phyloP scores from a whole-genome alignment of 1,140 invertebrate species.

The Aporrectodea caliginosa region DNA sequence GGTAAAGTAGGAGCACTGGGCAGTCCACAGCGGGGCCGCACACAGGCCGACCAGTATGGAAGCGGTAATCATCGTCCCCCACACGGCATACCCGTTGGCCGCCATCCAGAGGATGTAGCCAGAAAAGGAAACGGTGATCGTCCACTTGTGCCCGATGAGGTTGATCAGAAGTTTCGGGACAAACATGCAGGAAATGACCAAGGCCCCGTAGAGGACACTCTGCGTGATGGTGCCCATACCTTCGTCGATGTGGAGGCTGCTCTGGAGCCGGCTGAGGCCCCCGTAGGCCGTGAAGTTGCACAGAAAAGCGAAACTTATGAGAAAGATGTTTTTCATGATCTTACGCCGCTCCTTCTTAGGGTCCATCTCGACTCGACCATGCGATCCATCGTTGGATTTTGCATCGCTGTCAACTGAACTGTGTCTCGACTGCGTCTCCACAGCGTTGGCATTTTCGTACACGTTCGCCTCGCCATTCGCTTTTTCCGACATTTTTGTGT shows the following conservation, averaged over 20 bases:
- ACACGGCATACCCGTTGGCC: slow-evolving; percentile 4
- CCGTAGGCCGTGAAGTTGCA: slow-evolving; percentile 51
- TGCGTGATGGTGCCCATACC: slow-evolving; percentile 8
- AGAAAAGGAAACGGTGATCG: not conserved
- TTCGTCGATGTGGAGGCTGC: slow-evolving; percentile 43
- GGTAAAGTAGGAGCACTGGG: slow-evolving; percentile 16
- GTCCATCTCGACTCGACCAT: not conserved
- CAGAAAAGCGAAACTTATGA: slow-evolving; percentile 46
- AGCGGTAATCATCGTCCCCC: slow-evolving; percentile 6
- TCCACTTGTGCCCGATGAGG: slow-evolving; percentile 9
- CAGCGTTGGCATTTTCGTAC: not conserved
- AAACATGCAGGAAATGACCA: not conserved
- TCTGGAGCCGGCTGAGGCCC: slow-evolving; percentile 49
- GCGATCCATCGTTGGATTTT: no score
- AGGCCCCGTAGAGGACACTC: slow-evolving; percentile 13
- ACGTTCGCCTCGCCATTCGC: not conserved
- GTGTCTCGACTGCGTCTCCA: no score
- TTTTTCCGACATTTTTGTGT: not conserved
- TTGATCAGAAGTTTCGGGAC: not conserved
- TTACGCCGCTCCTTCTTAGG: slow-evolving; percentile 9
- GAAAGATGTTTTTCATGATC: slow-evolving; percentile 44
- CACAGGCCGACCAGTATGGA: slow-evolving; percentile 6
- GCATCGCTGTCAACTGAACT: no score
- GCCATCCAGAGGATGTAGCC: not conserved
- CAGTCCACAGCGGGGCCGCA: slow-evolving; percentile 9